Evolutionary conservation across 2,113 vertebrate species (phyloP).

Genomic region (Asarcornis scutulata): DNA sequence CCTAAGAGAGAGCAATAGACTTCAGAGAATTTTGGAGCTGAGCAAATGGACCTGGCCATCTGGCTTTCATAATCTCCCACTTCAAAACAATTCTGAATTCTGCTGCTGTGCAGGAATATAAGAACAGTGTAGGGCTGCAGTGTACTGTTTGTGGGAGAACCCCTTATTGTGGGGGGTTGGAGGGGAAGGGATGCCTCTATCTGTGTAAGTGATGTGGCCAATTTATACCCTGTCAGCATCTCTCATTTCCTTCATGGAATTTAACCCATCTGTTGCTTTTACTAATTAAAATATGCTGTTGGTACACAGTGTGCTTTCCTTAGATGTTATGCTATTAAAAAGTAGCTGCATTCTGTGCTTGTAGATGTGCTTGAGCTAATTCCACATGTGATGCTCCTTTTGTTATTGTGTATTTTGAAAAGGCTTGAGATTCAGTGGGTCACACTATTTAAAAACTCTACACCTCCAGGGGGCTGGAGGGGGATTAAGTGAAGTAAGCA

Average conservation of each 20-base stretch:
- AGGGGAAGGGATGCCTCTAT: not conserved
- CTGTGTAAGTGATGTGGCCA: not conserved
- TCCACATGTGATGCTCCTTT: not conserved
- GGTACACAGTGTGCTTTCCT: not conserved
- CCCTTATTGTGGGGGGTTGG: not conserved
- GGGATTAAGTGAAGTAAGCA: not conserved
- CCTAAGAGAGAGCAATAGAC: not conserved
- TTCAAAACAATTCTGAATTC: slow-evolving; percentile 14
- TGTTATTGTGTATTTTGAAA: not conserved
- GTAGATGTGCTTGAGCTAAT: not conserved
- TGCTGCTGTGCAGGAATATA: not conserved
- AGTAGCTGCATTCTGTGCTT: not conserved
- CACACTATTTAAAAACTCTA: not conserved
- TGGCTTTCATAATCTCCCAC: slow-evolving; percentile 14
- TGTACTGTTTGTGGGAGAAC: not conserved
- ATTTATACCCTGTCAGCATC: not conserved
- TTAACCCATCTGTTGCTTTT: slow-evolving; percentile 1
- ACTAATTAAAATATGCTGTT: not conserved
- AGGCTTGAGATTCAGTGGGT: not conserved
- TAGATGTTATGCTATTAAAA: not conserved
- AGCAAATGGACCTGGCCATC: not conserved
- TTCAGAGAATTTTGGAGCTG: slow-evolving; percentile 22
- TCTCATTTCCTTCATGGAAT: not conserved
- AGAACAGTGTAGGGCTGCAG: not conserved
- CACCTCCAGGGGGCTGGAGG: not conserved